Percentiles rank a stretch among this genome's conserved stretches.
These are phyloP conservation scores for Apis cerana DNA, from an alignment of 1,140 invertebrate genomes.

Conservation along the genomic window DNA sequence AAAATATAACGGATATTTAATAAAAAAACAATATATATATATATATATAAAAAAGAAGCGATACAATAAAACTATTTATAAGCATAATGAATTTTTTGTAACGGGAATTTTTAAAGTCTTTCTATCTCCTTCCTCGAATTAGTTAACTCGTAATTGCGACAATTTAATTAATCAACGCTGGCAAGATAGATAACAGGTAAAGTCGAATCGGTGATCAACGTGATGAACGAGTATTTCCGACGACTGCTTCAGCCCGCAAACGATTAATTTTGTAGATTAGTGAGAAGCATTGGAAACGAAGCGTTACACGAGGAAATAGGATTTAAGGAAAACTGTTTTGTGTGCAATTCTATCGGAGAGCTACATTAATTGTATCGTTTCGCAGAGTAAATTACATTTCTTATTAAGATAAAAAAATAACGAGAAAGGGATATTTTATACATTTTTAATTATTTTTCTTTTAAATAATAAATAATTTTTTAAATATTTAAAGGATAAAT, in stretches of 20 bases:
- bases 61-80: too few relatives aligned
- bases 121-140: background rate
- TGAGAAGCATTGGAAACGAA: slow-evolving; percentile 31
- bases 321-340: slow-evolving; percentile 26
- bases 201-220: slow-evolving; percentile 1
- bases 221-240: slow-evolving; percentile 36
- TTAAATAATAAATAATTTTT: too few relatives aligned
- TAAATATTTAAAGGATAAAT: too few relatives aligned
- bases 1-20: too few relatives aligned
- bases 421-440: too few relatives aligned
- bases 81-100: background rate
- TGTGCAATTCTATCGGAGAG: background rate
- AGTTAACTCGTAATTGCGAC: slow-evolving; percentile 10
- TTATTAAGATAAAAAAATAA: too few relatives aligned
- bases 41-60: too few relatives aligned
- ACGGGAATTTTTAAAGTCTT: background rate
- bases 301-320: slow-evolving; percentile 49
- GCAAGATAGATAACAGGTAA: background rate
- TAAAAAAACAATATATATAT: too few relatives aligned
- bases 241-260: slow-evolving; percentile 33
- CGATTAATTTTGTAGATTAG: slow-evolving; percentile 59
- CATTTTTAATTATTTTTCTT: too few relatives aligned
- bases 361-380: background rate
- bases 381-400: too few relatives aligned
- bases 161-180: slow-evolving; percentile 22